phyloP scores from a whole-genome alignment of 2,113 vertebrate species.

The Amazona guildingii region DNA sequence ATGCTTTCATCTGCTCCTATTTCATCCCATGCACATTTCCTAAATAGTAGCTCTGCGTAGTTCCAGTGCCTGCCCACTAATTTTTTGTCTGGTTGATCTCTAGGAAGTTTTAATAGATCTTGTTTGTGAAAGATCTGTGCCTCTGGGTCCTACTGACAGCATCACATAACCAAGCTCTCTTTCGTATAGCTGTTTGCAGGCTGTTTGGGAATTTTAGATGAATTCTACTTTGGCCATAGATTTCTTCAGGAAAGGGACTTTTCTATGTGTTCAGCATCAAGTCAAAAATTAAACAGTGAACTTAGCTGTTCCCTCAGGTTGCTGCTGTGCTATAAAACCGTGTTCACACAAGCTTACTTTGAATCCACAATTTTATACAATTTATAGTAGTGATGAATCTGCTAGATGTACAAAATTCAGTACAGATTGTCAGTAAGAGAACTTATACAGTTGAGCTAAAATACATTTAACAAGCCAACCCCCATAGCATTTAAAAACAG shows the following conservation, averaged over 20 bases:
- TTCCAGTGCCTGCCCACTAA: not conserved
- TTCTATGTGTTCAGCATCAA: not conserved
- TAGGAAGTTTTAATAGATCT: not conserved
- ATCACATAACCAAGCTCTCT: not conserved
- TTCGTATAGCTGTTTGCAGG: not conserved
- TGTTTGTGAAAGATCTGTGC: not conserved
- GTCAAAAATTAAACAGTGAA: not conserved
- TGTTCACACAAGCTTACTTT: not conserved
- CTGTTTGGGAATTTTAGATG: not conserved
- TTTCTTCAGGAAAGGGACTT: not conserved
- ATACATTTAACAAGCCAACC: not conserved
- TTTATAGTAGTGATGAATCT: not conserved
- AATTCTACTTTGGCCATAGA: not conserved
- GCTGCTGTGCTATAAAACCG: not conserved
- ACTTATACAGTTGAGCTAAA: accelerated
- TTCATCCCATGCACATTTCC: not conserved
- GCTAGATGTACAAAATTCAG: not conserved
- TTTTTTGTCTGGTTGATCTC: not conserved
- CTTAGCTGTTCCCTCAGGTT: not conserved
- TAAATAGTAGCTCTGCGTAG: not conserved
- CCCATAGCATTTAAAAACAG: not conserved
- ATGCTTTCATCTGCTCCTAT: not conserved
- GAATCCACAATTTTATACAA: not conserved
- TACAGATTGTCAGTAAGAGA: not conserved
- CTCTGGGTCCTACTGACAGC: not conserved